Evolutionary conservation across 2,888 invertebrate species (phyloP).

Genomic region (Drosophila atroscutellata): DNA sequence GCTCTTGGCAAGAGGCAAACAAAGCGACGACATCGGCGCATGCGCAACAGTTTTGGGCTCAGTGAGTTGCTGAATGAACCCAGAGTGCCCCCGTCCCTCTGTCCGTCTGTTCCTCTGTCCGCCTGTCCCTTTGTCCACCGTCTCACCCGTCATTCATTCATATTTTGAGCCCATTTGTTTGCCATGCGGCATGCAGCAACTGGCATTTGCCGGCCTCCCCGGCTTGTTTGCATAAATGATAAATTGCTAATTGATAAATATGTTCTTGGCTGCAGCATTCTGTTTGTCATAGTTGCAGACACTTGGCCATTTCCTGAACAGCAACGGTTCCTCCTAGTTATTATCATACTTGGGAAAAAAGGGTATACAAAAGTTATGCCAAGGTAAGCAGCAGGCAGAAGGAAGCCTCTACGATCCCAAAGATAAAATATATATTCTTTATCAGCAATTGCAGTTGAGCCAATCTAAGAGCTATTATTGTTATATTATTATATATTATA

Average conservation of each 20-base stretch:
- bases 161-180: slow-evolving; percentile 52
- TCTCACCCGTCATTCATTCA: slow-evolving; percentile 29
- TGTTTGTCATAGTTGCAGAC: background rate
- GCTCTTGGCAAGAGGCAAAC: slow-evolving; percentile 53
- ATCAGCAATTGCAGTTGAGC: background rate
- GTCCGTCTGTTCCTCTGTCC: background rate
- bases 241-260: slow-evolving; percentile 70
- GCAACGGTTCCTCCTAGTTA: background rate
- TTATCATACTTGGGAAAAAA: background rate
- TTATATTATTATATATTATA: background rate
- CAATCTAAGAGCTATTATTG: no score
- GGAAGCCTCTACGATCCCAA: background rate
- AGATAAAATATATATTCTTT: background rate
- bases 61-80: slow-evolving; percentile 46
- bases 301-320: slow-evolving; percentile 1
- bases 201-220: slow-evolving; percentile 32
- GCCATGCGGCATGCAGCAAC: slow-evolving; percentile 26
- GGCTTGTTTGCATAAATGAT: slow-evolving; percentile 70
- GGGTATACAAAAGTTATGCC: no score
- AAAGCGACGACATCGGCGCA: slow-evolving; percentile 45
- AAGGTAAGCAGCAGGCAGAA: background rate
- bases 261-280: slow-evolving; percentile 31
- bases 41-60: slow-evolving; percentile 58
- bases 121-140: background rate
- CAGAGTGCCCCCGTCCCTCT: background rate